Percentiles rank a stretch among this genome's conserved stretches.
Conservation (phyloP, 2,113 vertebrate species). For the Atherinomorus stipes region DNA sequence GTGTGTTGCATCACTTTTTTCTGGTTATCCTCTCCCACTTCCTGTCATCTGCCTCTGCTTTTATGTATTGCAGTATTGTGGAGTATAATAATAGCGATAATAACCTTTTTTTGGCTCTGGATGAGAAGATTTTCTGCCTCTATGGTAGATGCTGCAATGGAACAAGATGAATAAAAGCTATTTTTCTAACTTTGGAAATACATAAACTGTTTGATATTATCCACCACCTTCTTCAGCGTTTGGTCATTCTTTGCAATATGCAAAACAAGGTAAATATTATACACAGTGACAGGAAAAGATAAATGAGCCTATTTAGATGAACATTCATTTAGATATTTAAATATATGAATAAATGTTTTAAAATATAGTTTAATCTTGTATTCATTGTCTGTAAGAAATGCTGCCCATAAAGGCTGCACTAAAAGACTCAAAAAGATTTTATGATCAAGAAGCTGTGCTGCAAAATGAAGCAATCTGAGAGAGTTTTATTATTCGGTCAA, state of each 20-base stretch:
- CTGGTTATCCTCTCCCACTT: conserved; percentile 35
- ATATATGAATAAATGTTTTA: too few relatives aligned
- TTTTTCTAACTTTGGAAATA: conserved; percentile 12
- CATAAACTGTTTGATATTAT: conserved; percentile 23
- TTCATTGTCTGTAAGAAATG: too few relatives aligned
- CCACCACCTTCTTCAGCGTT: conserved; percentile 3
- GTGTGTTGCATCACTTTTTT: conserved; percentile 43
- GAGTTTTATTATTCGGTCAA: too few relatives aligned
- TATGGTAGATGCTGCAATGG: conserved; percentile 4
- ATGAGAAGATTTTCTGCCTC: conserved; percentile 22
- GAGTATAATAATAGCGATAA: conserved; percentile 20
- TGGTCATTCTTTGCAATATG: neutral
- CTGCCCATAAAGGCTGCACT: too few relatives aligned
- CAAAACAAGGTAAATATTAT: neutral
- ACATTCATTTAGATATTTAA: too few relatives aligned
- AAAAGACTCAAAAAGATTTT: too few relatives aligned
- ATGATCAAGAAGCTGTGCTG: too few relatives aligned
- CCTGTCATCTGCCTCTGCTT: conserved; percentile 20
- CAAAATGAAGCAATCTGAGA: too few relatives aligned
- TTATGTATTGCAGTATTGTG: conserved; percentile 12
- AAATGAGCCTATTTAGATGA: neutral
- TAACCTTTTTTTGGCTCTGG: conserved; percentile 24
- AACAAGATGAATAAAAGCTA: conserved; percentile 21
- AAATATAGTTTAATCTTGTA: too few relatives aligned
- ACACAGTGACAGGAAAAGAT: neutral